phyloP scores from a whole-genome alignment of 2,888 invertebrate species.

The Neoascia interrupta region DNA sequence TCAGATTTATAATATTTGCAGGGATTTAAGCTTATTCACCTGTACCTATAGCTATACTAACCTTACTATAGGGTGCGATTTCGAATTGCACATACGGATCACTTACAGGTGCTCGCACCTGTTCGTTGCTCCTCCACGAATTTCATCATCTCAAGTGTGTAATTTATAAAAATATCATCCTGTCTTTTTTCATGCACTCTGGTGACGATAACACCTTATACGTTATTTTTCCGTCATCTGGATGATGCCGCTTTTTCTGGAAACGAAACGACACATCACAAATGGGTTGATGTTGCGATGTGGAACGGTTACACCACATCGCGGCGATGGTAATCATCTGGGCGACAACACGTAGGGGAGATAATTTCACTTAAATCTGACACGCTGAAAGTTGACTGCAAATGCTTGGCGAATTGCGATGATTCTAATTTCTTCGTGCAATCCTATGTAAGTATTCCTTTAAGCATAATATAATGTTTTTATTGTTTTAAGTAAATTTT shows the following conservation, averaged over 20 bases:
- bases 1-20: slow-evolving; percentile 63
- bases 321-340: slow-evolving; percentile 24
- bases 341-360: slow-evolving; percentile 78
- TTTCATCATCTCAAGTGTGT: slow-evolving; percentile 61
- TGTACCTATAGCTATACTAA: not conserved
- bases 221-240: slow-evolving; percentile 52
- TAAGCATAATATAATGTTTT: no score
- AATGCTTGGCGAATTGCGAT: slow-evolving; percentile 85
- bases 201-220: no score
- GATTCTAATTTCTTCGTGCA: slow-evolving; percentile 86
- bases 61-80: not conserved
- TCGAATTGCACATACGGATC: slow-evolving; percentile 40
- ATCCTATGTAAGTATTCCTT: slow-evolving; percentile 80
- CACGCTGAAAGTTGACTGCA: slow-evolving; percentile 82
- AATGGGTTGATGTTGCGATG: slow-evolving; percentile 41
- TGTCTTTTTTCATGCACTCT: not conserved
- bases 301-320: slow-evolving; percentile 12
- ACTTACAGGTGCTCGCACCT: slow-evolving; percentile 41
- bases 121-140: slow-evolving; percentile 41
- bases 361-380: slow-evolving; percentile 81
- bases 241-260: slow-evolving; percentile 37
- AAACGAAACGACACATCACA: slow-evolving; percentile 45
- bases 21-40: slow-evolving; percentile 63
- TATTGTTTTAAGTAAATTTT: no score
- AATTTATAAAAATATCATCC: slow-evolving; percentile 31